A percentile compares a stretch with the other conserved stretches of the same genome.
phyloP scores from a whole-genome alignment of 2,113 vertebrate genomes.

The Microcebus ravelobensis region DNA sequence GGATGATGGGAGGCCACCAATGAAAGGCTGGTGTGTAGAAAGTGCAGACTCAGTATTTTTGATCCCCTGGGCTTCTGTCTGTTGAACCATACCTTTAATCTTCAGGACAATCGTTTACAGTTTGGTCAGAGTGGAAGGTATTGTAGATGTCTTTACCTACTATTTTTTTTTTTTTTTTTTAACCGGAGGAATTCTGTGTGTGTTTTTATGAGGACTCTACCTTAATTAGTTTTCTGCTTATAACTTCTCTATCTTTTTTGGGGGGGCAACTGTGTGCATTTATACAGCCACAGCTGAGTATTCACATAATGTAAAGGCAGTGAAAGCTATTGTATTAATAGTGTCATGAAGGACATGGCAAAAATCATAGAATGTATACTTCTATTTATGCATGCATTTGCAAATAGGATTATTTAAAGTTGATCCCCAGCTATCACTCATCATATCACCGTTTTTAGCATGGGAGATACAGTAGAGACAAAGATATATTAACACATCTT shows the following conservation, averaged over 20 bases:
- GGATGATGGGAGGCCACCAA: not conserved
- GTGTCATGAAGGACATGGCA: not conserved
- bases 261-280: not conserved
- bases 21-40: not conserved
- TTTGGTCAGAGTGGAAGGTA: not conserved
- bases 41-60: not conserved
- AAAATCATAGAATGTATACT: not conserved
- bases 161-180: constrained; percentile 30
- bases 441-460: not conserved
- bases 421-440: not conserved
- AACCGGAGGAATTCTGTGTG: not conserved
- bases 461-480: not conserved
- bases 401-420: not conserved
- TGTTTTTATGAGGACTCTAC: not conserved
- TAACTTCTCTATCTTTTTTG: not conserved
- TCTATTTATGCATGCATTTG: not conserved
- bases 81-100: not conserved
- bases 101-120: not conserved
- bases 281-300: not conserved
- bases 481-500: not conserved
- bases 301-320: not conserved
- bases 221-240: not conserved
- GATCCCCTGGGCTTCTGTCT: not conserved
- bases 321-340: not conserved
- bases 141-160: not conserved